Evolutionary conservation across 2,797 vertebrate genomes (phyloP).

Genomic region (Leuciscus waleckii): DNA sequence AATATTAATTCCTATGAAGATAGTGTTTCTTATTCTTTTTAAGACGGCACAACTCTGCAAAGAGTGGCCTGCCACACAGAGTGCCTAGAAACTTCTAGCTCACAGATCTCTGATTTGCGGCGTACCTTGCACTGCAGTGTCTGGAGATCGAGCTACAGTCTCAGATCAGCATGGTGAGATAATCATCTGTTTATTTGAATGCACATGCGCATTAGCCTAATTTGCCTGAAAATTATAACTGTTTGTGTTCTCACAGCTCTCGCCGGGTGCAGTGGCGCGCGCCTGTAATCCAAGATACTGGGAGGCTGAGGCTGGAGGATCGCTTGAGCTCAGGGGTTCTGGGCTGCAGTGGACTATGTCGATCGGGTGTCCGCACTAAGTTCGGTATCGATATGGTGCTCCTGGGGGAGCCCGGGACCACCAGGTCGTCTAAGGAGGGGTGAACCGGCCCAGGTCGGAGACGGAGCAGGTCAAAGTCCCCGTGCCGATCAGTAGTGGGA

Average conservation of each 20-base stretch:
- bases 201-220: not conserved
- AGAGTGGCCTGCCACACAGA: slow-evolving; percentile 78
- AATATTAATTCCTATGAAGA: too few relatives aligned
- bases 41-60: slow-evolving; percentile 78
- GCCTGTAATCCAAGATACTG: too few relatives aligned
- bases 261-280: too few relatives aligned
- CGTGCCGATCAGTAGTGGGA: slow-evolving; percentile 62
- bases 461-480: slow-evolving; percentile 64
- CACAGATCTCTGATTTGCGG: slow-evolving; percentile 84
- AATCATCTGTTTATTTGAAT: not conserved
- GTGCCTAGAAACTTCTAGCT: slow-evolving; percentile 79
- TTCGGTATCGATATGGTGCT: not conserved
- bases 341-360: not conserved
- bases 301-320: not conserved
- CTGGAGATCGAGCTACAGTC: slow-evolving; percentile 94
- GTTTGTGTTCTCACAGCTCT: not conserved
- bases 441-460: slow-evolving; percentile 60
- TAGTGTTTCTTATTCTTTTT: slow-evolving; percentile 27
- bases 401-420: not conserved
- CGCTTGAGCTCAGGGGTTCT: not conserved
- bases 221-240: not conserved
- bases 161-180: slow-evolving; percentile 87
- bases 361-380: not conserved
- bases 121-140: slow-evolving; percentile 89
- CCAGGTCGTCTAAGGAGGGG: not conserved